These are phyloP conservation scores for Cydia pomonella DNA, from an alignment of 1,140 invertebrate species.

Conservation along the genomic window DNA sequence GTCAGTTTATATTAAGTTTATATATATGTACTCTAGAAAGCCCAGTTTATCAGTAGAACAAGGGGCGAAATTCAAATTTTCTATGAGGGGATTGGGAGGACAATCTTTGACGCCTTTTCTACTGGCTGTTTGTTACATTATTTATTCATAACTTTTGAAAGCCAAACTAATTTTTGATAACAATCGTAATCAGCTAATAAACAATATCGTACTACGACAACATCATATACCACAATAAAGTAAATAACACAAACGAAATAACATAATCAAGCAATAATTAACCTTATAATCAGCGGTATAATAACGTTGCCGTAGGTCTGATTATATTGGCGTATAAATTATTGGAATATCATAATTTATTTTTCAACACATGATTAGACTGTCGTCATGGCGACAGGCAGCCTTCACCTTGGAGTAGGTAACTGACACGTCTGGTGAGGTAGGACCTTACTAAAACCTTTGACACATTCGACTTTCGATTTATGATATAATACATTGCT, in stretches of 20 bases:
- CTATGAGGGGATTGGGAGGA: too few species aligned
- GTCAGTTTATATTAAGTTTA: too few species aligned
- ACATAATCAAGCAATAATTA: neutral
- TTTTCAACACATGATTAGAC: slow-evolving; percentile 10
- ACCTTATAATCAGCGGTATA: neutral
- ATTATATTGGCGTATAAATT: neutral
- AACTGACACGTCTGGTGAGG: slow-evolving; percentile 53
- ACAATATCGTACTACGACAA: slow-evolving; percentile 6
- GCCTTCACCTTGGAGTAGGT: slow-evolving; percentile 55
- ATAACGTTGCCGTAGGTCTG: neutral
- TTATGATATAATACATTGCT: neutral
- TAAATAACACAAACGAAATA: neutral
- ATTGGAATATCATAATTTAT: slow-evolving; percentile 3
- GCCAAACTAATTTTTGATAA: neutral
- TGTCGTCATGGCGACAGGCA: slow-evolving; percentile 34
- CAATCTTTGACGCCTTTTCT: too few species aligned
- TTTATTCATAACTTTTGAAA: neutral
- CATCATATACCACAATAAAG: neutral
- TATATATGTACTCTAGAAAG: too few species aligned
- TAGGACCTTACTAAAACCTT: slow-evolving; percentile 13
- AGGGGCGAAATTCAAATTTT: too few species aligned
- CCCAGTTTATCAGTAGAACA: too few species aligned
- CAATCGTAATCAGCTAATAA: neutral
- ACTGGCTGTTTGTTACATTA: too few species aligned
- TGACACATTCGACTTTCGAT: slow-evolving; percentile 4